phyloP scores from a whole-genome alignment of 2,888 invertebrate species.

The Diogma glabrata region DNA sequence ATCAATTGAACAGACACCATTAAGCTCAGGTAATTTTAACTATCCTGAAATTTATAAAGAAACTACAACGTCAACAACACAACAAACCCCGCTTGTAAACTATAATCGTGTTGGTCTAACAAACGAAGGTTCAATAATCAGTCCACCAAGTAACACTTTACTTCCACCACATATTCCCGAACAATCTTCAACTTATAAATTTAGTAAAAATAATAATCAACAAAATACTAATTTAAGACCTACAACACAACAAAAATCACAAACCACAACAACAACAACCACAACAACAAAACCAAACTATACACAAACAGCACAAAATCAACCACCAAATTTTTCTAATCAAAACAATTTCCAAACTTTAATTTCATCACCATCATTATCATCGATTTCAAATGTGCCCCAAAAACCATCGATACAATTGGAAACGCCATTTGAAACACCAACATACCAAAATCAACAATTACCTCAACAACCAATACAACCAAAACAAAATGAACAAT shows the following conservation, averaged over 20 bases:
- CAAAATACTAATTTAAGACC: neutral
- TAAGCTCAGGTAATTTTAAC: constrained; percentile 8
- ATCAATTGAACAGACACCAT: neutral
- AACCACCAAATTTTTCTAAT: neutral
- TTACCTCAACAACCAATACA: constrained; percentile 2
- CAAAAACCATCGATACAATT: too few relatives aligned
- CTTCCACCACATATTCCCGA: neutral
- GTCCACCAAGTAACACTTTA: neutral
- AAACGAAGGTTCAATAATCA: neutral
- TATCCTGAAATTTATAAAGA: constrained; percentile 7
- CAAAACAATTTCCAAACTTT: too few relatives aligned
- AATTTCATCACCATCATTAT: neutral
- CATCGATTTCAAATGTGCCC: too few relatives aligned
- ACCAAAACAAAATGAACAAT: too few relatives aligned
- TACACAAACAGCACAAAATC: constrained; percentile 3
- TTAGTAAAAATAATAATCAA: neutral
- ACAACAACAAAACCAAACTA: neutral
- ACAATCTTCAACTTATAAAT: too few relatives aligned
- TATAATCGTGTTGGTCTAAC: neutral
- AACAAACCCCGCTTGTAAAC: neutral
- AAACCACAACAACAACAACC: neutral
- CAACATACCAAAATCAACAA: neutral
- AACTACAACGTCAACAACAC: neutral
- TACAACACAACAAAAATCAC: neutral
- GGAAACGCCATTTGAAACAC: too few relatives aligned